Conservation (phyloP, 2,888 invertebrate species). For the Bellardia pandia region DNA sequence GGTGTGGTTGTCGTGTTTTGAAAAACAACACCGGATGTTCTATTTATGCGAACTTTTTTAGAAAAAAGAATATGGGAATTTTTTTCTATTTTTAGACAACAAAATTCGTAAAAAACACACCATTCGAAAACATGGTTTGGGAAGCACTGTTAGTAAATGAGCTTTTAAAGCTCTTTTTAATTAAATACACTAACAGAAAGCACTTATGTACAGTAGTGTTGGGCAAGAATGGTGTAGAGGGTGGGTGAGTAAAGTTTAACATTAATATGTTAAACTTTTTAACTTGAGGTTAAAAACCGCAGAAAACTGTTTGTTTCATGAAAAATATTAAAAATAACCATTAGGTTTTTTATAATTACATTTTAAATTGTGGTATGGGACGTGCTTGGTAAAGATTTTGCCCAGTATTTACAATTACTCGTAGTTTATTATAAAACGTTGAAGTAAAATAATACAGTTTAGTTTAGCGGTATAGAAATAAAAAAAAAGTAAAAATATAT, state of each 20-base stretch:
- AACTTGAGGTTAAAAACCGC: background rate
- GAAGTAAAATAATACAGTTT: background rate
- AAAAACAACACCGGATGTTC: no score
- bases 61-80: no score
- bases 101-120: no score
- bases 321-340: conserved; percentile 19
- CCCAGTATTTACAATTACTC: background rate
- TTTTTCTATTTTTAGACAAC: no score
- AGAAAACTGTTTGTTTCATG: background rate
- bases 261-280: no score
- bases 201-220: no score
- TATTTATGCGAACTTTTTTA: no score
- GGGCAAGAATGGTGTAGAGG: background rate
- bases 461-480: background rate
- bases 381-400: background rate
- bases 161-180: background rate
- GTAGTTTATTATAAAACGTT: conserved; percentile 14
- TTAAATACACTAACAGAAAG: conserved; percentile 27
- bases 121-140: background rate
- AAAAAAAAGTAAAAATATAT: background rate
- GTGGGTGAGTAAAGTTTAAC: background rate
- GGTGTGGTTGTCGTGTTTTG: no score
- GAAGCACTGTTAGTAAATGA: conserved; percentile 7
- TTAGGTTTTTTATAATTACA: background rate
- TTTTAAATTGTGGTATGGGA: background rate